Base-by-base conservation (phyloP, 2,113 vertebrate species). In the Psophia crepitans region DNA sequence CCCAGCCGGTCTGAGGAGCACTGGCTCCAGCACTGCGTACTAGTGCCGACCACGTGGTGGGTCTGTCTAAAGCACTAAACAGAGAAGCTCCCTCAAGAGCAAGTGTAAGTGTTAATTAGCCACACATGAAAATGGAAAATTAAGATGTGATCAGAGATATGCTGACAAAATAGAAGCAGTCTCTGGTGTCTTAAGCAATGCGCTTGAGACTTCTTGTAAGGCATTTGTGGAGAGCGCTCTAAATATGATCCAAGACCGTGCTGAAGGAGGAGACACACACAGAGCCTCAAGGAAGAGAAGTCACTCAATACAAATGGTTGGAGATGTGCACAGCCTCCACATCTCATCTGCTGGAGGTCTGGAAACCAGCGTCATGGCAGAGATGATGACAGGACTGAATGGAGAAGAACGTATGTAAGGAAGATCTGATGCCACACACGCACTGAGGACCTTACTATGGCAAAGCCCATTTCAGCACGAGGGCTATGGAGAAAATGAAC, bases 401-500 rank as follows among this genome's bases (percentile, higher is more conserved):
- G 12, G 49, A 90, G 58, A 70, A 7, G 7, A 81, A 70, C 0
- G 2, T 15, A 44, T 1, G 0, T 0, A 1, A 76, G 46, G 48
- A 84, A 70, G 17, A 30, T 41, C 8, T 30, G 37, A 33, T 24
- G 65, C 28, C 11, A 43, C 23, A 15, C 3, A 0, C 4, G 32
- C 2, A 3, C 63, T 28, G 73, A 80, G 6, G 41, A 76, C 13
- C 30, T 30, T 9, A 35, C 15, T 65, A 7, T 5, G 21, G 20
- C 8, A 5, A 74, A 58, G 54, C 11, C 37, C 35, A 54, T 21
- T 27, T 46, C 58, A n/a, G 28, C 53, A 51, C 0, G 0, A 70
- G 17, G 11, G 27, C 51, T 37, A 22, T 0, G 4, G 35, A 91
- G 54, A 82, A 93, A 75, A 32, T 6, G 35, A 73, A 30, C 22